A percentile compares a stretch with the other conserved stretches of the same genome.
These are phyloP conservation scores for Monomorium pharaonis DNA, from an alignment of 1,140 invertebrate species.

Conservation along the genomic window DNA sequence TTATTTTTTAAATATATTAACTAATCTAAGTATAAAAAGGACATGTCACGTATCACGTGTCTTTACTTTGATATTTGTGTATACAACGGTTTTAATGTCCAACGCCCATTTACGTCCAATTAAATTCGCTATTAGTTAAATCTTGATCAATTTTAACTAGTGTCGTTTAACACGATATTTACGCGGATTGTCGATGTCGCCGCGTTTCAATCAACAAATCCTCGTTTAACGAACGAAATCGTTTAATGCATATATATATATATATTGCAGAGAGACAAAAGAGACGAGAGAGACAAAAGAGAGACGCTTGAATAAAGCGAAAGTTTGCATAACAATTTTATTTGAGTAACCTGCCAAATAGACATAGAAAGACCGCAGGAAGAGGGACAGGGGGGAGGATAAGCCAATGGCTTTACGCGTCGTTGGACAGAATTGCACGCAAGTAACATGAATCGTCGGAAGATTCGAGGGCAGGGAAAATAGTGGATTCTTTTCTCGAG, in stretches of 20 bases:
- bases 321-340: conserved; percentile 39
- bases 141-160: neutral
- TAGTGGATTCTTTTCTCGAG: conserved; percentile 22
- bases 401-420: conserved; percentile 20
- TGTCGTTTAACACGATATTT: neutral
- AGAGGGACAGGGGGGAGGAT: neutral
- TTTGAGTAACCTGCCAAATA: conserved; percentile 8
- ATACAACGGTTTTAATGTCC: too few species aligned
- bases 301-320: conserved; percentile 5
- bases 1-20: neutral
- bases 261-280: neutral
- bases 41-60: too few species aligned
- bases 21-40: too few species aligned
- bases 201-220: neutral
- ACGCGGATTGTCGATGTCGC: neutral
- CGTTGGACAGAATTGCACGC: conserved; percentile 25
- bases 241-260: neutral
- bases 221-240: neutral
- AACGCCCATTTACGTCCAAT: too few species aligned
- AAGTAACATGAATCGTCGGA: conserved; percentile 41
- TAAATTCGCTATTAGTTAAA: conserved; percentile 1
- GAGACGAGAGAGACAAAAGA: neutral
- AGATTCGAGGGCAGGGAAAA: conserved; percentile 50
- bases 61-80: too few species aligned
- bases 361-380: too few species aligned